Evolutionary conservation across 1,140 invertebrate genomes (phyloP).

Genomic region (Andricus grossulariae): DNA sequence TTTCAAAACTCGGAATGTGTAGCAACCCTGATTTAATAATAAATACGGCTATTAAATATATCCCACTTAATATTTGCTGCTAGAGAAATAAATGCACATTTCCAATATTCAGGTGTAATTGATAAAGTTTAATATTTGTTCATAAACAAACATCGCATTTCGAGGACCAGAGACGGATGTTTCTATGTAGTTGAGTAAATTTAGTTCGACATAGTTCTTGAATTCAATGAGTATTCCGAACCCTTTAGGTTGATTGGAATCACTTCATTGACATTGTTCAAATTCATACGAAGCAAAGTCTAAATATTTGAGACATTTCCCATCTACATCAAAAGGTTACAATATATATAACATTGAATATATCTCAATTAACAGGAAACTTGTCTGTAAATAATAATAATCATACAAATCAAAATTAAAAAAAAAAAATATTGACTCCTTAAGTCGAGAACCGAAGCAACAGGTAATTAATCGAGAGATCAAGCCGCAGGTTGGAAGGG

Average conservation of each 20-base stretch:
- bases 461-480: constrained; percentile 17
- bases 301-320: background rate
- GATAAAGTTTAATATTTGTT: background rate
- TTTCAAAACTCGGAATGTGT: too few relatives aligned
- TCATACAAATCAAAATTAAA: background rate
- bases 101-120: background rate
- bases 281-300: background rate
- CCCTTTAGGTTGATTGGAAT: background rate
- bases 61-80: background rate
- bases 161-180: constrained; percentile 13
- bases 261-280: background rate
- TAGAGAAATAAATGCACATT: background rate
- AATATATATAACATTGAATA: too few relatives aligned
- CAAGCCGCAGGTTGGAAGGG: constrained; percentile 4
- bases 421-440: background rate
- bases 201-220: background rate
- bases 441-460: background rate
- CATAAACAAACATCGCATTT: background rate
- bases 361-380: too few relatives aligned
- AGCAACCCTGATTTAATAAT: background rate
- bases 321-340: background rate
- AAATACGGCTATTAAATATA: background rate
- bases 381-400: background rate
- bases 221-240: background rate
- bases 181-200: background rate